Evolutionary conservation across 1,140 invertebrate genomes (phyloP).

Genomic region (Anoplophora glabripennis): DNA sequence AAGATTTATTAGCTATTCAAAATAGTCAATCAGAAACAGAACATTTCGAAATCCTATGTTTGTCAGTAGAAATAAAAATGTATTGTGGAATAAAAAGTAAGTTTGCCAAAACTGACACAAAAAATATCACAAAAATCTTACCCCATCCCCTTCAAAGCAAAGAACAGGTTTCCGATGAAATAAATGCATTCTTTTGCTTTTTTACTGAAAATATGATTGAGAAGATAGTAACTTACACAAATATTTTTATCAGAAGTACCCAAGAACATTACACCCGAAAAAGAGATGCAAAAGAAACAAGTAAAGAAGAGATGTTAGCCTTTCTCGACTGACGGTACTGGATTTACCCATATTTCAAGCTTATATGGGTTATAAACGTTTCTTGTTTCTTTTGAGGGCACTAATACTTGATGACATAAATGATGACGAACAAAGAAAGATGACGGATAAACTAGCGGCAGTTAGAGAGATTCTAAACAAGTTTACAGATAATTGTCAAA

Average conservation of each 20-base stretch:
- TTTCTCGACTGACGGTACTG: neutral
- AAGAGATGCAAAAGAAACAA: neutral
- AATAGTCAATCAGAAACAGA: no score
- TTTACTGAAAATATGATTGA: neutral
- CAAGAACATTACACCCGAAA: neutral
- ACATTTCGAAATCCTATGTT: no score
- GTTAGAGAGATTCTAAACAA: constrained; percentile 6
- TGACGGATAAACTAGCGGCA: constrained; percentile 5
- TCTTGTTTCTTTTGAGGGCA: neutral
- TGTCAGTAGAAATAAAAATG: no score
- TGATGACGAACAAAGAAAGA: neutral
- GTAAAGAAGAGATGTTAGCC: neutral
- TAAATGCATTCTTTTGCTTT: neutral
- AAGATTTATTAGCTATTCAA: no score
- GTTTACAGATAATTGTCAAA: constrained; percentile 7
- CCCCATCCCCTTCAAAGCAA: no score
- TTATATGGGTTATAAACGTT: neutral
- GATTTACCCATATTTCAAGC: no score
- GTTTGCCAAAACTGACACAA: no score
- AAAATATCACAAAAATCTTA: no score
- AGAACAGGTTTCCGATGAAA: neutral
- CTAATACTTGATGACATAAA: constrained; percentile 8
- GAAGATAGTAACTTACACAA: neutral
- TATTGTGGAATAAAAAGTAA: no score
- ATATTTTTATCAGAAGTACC: neutral